These are phyloP conservation scores for Dermatophagoides farinae DNA, from an alignment of 1,140 invertebrate genomes.

Conservation along the genomic window DNA sequence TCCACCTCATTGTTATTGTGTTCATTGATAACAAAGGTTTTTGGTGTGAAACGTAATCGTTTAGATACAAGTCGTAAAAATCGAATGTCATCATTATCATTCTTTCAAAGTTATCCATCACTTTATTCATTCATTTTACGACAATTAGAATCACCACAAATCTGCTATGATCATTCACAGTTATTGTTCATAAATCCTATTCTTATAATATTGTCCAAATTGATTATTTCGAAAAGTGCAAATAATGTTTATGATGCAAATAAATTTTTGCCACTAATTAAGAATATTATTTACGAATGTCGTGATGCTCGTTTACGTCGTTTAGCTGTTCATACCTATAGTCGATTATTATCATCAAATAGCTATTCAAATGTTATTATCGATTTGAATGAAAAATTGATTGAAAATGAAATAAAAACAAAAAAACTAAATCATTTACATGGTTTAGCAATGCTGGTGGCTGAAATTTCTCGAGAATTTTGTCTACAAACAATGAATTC, in stretches of 20 bases:
- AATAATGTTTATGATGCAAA: constrained; percentile 40
- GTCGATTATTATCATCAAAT: constrained; percentile 34
- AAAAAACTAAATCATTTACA: background rate
- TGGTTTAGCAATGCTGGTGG: background rate
- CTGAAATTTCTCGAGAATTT: background rate
- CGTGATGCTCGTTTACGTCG: constrained; percentile 39
- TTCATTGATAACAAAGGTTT: constrained; percentile 61
- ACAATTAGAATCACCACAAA: constrained; percentile 9
- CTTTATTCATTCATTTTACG: constrained; percentile 11
- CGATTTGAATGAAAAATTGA: background rate
- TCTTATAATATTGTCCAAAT: constrained; percentile 48
- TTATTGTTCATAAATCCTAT: constrained; percentile 44
- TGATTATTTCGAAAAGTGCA: constrained; percentile 51
- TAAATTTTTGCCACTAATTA: constrained; percentile 25
- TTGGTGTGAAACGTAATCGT: constrained; percentile 52
- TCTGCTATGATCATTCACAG: background rate
- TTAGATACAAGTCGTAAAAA: constrained; percentile 45
- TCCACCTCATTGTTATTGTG: constrained; percentile 63
- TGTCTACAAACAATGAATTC: background rate
- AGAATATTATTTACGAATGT: constrained; percentile 31
- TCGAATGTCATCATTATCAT: constrained; percentile 42
- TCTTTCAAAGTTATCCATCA: constrained; percentile 60
- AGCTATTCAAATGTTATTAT: background rate
- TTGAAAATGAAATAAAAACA: too few species aligned
- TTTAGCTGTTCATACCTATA: constrained; percentile 41